Evolutionary conservation across 2,113 vertebrate species (phyloP).

Genomic region (Nothoprocta pentlandii): DNA sequence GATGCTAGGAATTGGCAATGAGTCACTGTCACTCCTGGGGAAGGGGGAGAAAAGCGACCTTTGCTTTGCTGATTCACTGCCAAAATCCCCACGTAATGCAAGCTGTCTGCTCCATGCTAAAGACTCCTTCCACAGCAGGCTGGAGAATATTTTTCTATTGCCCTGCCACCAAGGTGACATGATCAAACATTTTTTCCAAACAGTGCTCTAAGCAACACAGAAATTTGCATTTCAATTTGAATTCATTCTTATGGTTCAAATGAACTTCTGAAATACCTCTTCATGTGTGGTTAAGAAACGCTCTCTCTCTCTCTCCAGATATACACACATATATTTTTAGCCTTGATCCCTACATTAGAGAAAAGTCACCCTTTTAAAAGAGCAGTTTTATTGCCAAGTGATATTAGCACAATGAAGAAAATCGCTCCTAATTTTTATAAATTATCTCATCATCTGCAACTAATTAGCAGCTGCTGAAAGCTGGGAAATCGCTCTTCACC

Average conservation of each 20-base stretch:
- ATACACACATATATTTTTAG: neutral
- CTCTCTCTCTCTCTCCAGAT: neutral
- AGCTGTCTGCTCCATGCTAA: neutral
- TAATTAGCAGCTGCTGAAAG: constrained; percentile 79
- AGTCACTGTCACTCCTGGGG: neutral
- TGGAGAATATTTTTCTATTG: neutral
- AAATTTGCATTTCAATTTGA: constrained; percentile 55
- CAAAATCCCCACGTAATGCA: neutral
- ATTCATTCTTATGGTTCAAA: neutral
- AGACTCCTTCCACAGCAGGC: neutral
- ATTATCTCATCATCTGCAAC: constrained; percentile 83
- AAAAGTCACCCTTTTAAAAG: constrained; percentile 69
- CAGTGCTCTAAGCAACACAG: neutral
- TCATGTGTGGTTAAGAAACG: neutral
- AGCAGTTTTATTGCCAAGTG: constrained; percentile 66
- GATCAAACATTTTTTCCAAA: neutral
- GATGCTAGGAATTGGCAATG: neutral
- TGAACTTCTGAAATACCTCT: constrained; percentile 18
- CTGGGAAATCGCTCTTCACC: constrained; percentile 29
- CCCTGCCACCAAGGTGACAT: constrained; percentile 66
- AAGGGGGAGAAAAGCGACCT: neutral
- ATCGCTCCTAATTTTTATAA: constrained; percentile 81
- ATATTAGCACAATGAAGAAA: constrained; percentile 79
- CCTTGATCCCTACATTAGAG: constrained; percentile 49
- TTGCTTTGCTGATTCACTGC: neutral